Base-by-base conservation (phyloP, 1,140 invertebrate genomes). In the Hermatobates lingyangjiaoensis region DNA sequence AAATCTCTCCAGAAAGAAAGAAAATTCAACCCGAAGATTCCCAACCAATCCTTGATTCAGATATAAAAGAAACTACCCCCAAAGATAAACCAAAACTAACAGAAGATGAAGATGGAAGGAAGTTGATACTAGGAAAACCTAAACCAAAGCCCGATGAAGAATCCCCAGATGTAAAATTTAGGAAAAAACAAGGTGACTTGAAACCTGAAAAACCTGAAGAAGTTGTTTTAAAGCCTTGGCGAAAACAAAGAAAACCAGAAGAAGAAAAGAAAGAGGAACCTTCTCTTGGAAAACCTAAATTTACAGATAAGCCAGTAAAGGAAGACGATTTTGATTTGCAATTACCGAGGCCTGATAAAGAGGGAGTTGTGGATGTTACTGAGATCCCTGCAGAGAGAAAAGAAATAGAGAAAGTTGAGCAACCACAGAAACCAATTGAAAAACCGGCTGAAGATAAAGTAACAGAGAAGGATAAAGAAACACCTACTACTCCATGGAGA, bases 161-260 rank as follows among this genome's bases (percentile, higher is more conserved):
- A 49, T 57, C 66, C 38, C 62, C 68, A 57, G 61, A 68, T 55
- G 60, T 70, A 3, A 59, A 61, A 55, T 62, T 61, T 42, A 55
- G 53, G 45, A 57, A 57, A 39, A 52, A 53, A 50, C 38, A 50
- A 20, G 54, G 52, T 47, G 58, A 61, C 48, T 34, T 39, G 1
- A 48, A 52, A 44, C 53, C 55, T n/a, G 53, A 56, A 42, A 52
- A 58, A 27, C 55, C 57, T 1, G 60, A 64, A 53, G 45, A 54
- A 55, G 55, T 62, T 12, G 55, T 48, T 46, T 51, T 57, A 45
- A 62, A 59, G 54, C 58, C 58, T 27, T 51, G 57, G 58, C 56
- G 46, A 21, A 53, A 57, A 52, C 57, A 58, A 38, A 50, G 58
- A 56, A 57, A 57, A 27, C 47, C 51, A 52, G 28, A 48, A 23